Evolutionary conservation across 2,113 vertebrate genomes (phyloP).

Genomic region (Monarcha castaneiventris): DNA sequence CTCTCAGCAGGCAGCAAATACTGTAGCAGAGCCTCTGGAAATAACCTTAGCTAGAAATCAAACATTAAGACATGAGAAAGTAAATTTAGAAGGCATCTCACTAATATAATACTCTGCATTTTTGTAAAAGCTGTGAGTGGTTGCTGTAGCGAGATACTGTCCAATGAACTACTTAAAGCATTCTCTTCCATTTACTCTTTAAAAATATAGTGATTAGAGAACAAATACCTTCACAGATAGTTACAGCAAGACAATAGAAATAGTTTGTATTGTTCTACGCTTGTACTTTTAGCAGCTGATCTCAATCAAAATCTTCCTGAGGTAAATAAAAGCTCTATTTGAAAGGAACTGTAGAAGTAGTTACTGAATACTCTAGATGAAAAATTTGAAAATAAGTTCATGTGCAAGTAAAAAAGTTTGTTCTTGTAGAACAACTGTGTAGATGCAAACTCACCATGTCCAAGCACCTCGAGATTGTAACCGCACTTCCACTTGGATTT

Average conservation of each 20-base stretch:
- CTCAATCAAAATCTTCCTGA: background rate
- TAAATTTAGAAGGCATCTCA: background rate
- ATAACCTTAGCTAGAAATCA: background rate
- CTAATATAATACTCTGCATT: background rate
- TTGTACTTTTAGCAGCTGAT: background rate
- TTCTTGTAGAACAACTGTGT: background rate
- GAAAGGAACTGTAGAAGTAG: background rate
- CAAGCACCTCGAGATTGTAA: conserved; percentile 24
- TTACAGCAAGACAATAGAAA: background rate
- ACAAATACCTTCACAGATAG: background rate
- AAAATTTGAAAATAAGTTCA: background rate
- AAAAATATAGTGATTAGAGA: background rate
- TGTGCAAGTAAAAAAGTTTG: background rate
- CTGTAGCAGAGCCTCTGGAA: background rate
- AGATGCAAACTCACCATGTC: conserved; percentile 10
- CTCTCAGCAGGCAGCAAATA: background rate
- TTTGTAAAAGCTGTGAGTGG: background rate
- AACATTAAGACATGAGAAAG: background rate
- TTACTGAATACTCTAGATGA: background rate
- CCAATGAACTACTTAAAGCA: background rate
- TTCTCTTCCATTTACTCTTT: background rate
- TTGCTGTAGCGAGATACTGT: background rate
- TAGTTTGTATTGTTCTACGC: background rate
- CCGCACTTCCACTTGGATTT: conserved; percentile 52
- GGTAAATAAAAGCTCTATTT: background rate